Percentiles rank a stretch among this genome's conserved stretches.
phyloP scores from a whole-genome alignment of 2,888 invertebrate species.

The Plemyria rubiginata region DNA sequence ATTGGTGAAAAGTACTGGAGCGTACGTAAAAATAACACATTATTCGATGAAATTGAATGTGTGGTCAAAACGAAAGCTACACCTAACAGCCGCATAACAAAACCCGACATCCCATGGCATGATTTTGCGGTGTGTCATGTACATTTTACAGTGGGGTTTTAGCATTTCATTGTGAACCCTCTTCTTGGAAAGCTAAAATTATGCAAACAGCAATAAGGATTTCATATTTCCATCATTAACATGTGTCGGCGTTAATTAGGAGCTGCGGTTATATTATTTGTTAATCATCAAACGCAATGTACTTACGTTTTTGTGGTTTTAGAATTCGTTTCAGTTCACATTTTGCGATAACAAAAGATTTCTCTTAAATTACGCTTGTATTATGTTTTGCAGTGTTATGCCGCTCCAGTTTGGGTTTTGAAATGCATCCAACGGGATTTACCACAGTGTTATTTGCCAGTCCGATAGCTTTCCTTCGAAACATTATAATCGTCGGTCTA shows the following conservation, averaged over 20 bases:
- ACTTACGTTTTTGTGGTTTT: slow-evolving; percentile 13
- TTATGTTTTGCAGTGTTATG: slow-evolving; percentile 1
- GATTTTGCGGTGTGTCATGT: slow-evolving; percentile 26
- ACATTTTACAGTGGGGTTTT: slow-evolving; percentile 20
- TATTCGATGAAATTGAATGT: slow-evolving; percentile 46
- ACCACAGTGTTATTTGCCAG: slow-evolving; percentile 47
- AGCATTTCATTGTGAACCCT: slow-evolving; percentile 22
- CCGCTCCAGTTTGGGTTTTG: slow-evolving; percentile 9
- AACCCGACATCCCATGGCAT: slow-evolving; percentile 27
- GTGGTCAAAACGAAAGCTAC: slow-evolving; percentile 12
- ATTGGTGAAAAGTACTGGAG: slow-evolving; percentile 65
- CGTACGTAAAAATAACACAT: slow-evolving; percentile 59
- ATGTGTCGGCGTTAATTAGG: slow-evolving; percentile 23
- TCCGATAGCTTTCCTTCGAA: slow-evolving; percentile 53
- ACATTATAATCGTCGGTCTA: slow-evolving; percentile 55
- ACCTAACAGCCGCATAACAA: slow-evolving; percentile 5
- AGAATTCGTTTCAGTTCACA: neutral
- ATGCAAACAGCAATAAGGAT: slow-evolving; percentile 17
- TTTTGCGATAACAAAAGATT: slow-evolving; percentile 1
- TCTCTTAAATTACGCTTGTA: neutral
- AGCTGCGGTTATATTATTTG: slow-evolving; percentile 15
- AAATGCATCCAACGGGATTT: slow-evolving; percentile 3
- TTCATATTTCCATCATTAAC: slow-evolving; percentile 20
- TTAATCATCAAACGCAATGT: slow-evolving; percentile 1
- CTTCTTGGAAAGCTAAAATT: slow-evolving; percentile 24